A percentile compares a stretch with the other conserved stretches of the same genome.
phyloP scores from a whole-genome alignment of 2,888 invertebrate genomes.

The Cephus pulcher region DNA sequence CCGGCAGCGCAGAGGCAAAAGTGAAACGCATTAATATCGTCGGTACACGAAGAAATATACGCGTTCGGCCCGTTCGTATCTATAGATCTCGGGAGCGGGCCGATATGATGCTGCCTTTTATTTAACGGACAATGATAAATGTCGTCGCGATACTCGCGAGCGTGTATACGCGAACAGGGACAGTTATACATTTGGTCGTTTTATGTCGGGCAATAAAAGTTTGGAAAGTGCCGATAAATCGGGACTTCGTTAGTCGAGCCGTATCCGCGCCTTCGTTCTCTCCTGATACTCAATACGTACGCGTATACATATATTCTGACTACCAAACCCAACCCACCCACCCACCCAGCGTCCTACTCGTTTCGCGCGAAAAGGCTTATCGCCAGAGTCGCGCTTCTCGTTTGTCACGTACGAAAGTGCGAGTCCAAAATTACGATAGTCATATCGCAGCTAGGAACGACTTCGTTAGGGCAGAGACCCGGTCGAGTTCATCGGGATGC shows the following conservation, averaged over 20 bases:
- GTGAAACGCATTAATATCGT: conserved; percentile 36
- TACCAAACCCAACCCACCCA: not conserved
- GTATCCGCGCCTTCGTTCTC: not conserved
- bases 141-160: conserved; percentile 1
- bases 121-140: not conserved
- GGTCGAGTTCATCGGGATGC: no score
- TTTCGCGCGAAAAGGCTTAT: not conserved
- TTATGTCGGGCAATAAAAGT: conserved; percentile 48
- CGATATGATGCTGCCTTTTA: conserved; percentile 26
- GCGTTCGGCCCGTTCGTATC: conserved; percentile 42
- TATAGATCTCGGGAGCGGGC: conserved; percentile 37
- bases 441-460: not conserved
- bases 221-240: conserved; percentile 47
- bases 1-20: not conserved
- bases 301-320: not conserved
- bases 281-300: not conserved
- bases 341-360: not conserved
- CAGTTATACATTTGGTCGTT: conserved; percentile 32
- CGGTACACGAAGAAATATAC: conserved; percentile 40
- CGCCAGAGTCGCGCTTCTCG: not conserved
- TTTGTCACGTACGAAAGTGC: not conserved
- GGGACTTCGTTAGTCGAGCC: conserved; percentile 11
- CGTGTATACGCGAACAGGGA: not conserved
- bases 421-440: not conserved
- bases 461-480: not conserved